A percentile compares a stretch with the other conserved stretches of the same genome.
Conservation (phyloP, 2,797 vertebrate species). For the Pteropus rufus region DNA sequence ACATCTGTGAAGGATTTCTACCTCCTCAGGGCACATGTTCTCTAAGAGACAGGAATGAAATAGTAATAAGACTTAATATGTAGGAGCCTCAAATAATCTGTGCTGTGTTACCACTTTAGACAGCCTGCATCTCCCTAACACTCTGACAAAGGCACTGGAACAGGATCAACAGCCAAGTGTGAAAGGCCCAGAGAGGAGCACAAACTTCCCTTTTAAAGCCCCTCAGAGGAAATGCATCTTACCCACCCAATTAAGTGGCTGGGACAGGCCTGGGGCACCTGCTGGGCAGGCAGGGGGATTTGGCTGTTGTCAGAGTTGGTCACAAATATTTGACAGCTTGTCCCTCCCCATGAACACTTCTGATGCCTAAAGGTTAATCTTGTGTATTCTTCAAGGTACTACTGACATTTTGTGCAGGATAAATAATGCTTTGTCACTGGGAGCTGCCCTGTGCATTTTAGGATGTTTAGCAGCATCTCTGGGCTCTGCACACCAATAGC, state of each 20-base stretch:
- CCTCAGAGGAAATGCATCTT: neutral
- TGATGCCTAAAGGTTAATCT: neutral
- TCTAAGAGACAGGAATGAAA: conserved; percentile 47
- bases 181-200: neutral
- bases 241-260: neutral
- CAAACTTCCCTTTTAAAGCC: neutral
- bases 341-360: neutral
- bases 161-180: neutral
- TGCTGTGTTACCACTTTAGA: neutral
- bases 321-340: neutral
- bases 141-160: neutral
- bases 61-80: conserved; percentile 1
- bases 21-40: conserved; percentile 27
- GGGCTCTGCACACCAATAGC: rapidly evolving
- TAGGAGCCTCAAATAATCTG: neutral
- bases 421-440: neutral
- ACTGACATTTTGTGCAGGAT: neutral
- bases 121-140: neutral
- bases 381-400: neutral
- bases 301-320: neutral
- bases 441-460: neutral
- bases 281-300: too few species aligned
- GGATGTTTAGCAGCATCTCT: neutral
- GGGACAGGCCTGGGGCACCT: neutral
- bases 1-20: conserved; percentile 45